Base-by-base conservation (phyloP, 2,888 invertebrate species). In the Hartigia nigra region DNA sequence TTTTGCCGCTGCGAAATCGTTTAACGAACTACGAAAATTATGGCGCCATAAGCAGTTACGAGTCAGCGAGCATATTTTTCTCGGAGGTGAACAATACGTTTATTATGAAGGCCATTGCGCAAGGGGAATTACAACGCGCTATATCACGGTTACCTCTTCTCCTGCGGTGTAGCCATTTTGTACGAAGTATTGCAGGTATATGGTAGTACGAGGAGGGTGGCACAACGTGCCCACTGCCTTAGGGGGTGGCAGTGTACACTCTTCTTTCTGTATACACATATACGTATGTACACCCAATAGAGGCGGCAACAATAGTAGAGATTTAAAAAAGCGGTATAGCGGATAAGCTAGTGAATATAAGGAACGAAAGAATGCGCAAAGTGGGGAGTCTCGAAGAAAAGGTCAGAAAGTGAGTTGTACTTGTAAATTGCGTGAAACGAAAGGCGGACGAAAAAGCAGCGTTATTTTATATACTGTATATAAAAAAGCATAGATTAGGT, bases 141-240 rank as follows among this genome's bases (percentile, higher is more conserved):
- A 72, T 32, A 12, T 31, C 72, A 31, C 31, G 72, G 72, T 31
- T 72, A 72, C 31, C 72, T 32, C 72, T 31, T 72, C 72, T 34
- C 31, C 31, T 72, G 72, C 31, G 72, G 72, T 31, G 72, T 72
- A 72, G 34, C 72, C 55, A 55, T 55, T 55, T 55, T 55, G 55
- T 55, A 55, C 23, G 72, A 4, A 9, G 72, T 32, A 32, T 31
- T 31, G 72, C 12, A 31, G 72, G 32, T 31, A n/a, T n/a, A n/a
- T n/a, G n/a, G 72, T 31, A 72, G 72, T 31, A 72, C 31, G 72
- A 72, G 72, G 72, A 31, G 12, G 72, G 72, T 72, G 72, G 72
- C 32, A 23, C n/a, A 72, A 55, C 55, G 55, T 55, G 23, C 55
- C 55, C 55, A 1, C 55, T 55, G 55, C 9, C 55, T 55, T 23